phyloP scores from a whole-genome alignment of 2,797 vertebrate species.

The Poliocrania exsul region DNA sequence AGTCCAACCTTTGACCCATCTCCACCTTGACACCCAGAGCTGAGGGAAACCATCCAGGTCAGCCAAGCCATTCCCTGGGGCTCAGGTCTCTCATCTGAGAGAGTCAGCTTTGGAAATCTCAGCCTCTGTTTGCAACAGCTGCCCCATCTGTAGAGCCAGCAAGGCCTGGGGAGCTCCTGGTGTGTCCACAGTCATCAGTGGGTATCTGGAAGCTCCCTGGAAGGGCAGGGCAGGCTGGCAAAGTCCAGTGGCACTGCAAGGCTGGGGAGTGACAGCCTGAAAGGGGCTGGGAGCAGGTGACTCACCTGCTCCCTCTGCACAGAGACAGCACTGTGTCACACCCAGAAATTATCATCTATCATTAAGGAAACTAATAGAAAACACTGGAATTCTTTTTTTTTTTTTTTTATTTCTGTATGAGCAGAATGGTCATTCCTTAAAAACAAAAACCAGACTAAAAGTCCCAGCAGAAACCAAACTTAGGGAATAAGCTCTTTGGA shows the following conservation, averaged over 20 bases:
- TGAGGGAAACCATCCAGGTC: background rate
- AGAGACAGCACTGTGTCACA: background rate
- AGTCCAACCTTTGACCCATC: background rate
- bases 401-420: background rate
- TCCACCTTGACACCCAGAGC: accelerated
- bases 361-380: background rate
- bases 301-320: background rate
- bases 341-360: too few species aligned
- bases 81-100: background rate
- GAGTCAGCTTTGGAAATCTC: background rate
- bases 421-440: background rate
- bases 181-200: accelerated
- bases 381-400: background rate
- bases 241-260: accelerated
- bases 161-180: background rate
- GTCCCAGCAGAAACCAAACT: background rate
- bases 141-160: accelerated
- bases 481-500: background rate
- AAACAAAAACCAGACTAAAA: background rate
- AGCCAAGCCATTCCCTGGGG: background rate
- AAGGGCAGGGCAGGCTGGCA: background rate
- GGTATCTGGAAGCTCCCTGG: background rate
- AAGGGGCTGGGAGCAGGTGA: background rate
- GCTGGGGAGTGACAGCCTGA: background rate
- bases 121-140: background rate